Percentiles rank a stretch among this genome's conserved stretches.
phyloP scores from a whole-genome alignment of 2,888 invertebrate genomes.

The Dryococelus australis region DNA sequence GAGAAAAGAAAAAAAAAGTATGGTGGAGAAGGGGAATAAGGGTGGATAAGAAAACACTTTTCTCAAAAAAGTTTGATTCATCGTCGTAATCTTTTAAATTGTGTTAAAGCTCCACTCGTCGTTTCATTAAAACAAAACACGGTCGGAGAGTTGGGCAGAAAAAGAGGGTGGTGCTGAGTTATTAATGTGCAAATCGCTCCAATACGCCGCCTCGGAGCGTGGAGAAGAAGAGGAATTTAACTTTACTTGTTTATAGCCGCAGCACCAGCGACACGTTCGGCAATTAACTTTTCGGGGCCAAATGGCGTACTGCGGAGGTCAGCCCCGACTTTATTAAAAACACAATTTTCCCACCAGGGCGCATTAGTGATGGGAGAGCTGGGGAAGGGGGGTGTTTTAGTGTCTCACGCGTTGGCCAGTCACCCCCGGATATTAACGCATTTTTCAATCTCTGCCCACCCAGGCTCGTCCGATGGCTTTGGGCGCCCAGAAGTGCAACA shows the following conservation, averaged over 20 bases:
- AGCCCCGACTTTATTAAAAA: background rate
- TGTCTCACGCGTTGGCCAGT: background rate
- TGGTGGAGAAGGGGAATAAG: background rate
- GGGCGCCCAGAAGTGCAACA: background rate
- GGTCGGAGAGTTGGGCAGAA: background rate
- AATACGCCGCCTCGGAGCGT: background rate
- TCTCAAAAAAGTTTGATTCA: constrained; percentile 28
- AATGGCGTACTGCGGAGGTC: background rate
- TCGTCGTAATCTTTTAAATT: constrained; percentile 30
- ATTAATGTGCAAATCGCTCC: constrained; percentile 26
- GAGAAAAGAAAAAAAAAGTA: background rate
- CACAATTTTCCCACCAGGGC: background rate
- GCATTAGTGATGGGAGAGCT: background rate
- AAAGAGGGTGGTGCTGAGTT: background rate
- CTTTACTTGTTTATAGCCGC: background rate
- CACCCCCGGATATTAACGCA: background rate
- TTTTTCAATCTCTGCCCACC: too few relatives aligned
- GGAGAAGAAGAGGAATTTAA: background rate
- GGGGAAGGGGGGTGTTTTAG: background rate
- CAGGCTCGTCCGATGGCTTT: too few relatives aligned
- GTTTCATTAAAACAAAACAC: constrained; percentile 29
- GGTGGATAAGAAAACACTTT: constrained; percentile 29
- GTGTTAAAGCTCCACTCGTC: constrained; percentile 27
- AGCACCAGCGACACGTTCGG: background rate
- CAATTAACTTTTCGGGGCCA: background rate